phyloP scores from a whole-genome alignment of 2,888 invertebrate genomes.

The Seira sanloemensis region DNA sequence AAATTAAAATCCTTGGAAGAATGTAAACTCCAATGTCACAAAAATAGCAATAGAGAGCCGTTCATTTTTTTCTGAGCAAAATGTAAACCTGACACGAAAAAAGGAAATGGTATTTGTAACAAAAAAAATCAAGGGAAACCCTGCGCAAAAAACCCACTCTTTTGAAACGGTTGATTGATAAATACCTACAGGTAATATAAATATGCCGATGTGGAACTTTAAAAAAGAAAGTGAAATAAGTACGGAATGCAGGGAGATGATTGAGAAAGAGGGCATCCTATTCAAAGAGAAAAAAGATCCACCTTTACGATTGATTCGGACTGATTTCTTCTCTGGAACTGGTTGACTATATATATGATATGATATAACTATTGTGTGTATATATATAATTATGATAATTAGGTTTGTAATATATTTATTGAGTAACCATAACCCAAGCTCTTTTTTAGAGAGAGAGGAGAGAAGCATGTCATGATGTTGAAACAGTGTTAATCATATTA shows the following conservation, averaged over 20 bases:
- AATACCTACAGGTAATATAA: neutral
- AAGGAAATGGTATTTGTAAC: too few relatives aligned
- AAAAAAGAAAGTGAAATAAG: neutral
- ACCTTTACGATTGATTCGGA: slow-evolving; percentile 62
- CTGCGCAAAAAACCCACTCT: too few relatives aligned
- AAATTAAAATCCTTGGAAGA: neutral
- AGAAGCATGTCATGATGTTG: slow-evolving; percentile 4
- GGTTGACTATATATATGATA: slow-evolving; percentile 61
- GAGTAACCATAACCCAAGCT: slow-evolving; percentile 46
- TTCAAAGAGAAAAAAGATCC: slow-evolving; percentile 53
- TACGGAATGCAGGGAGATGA: neutral
- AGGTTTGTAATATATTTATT: slow-evolving; percentile 62
- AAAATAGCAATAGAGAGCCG: slow-evolving; percentile 3
- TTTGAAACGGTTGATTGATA: neutral
- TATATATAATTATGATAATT: slow-evolving; percentile 28
- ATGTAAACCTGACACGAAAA: too few relatives aligned
- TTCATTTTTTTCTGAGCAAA: too few relatives aligned
- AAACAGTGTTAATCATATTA: slow-evolving; percentile 16
- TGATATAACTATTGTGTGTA: neutral
- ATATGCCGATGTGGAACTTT: neutral
- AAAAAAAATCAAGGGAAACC: neutral
- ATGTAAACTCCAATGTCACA: slow-evolving; percentile 45
- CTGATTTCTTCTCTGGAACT: slow-evolving; percentile 66
- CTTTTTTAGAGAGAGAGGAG: slow-evolving; percentile 12
- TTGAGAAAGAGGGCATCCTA: neutral